Percentiles rank a stretch among this genome's conserved stretches.
phyloP scores from a whole-genome alignment of 2,113 vertebrate genomes.

The Ahaetulla prasina region DNA sequence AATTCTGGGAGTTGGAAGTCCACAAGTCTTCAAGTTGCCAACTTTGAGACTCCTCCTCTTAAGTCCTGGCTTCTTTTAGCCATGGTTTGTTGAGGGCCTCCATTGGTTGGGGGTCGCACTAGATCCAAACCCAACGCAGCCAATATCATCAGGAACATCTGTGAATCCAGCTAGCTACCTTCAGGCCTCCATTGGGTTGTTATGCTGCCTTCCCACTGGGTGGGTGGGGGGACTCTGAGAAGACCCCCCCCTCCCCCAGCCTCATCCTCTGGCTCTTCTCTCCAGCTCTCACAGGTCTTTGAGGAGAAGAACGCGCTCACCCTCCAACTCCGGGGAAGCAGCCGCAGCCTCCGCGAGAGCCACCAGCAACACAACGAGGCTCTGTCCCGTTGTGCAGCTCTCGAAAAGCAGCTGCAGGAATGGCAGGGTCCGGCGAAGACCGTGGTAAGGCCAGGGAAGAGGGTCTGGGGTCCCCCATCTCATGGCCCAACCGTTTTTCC shows the following conservation, averaged over 20 bases:
- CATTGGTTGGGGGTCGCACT: not conserved
- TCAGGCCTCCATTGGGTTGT: not conserved
- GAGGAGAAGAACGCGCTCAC: conserved; percentile 76
- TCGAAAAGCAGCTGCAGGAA: conserved; percentile 70
- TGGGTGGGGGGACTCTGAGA: not conserved
- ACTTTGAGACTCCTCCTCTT: not conserved
- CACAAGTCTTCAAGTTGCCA: too few species aligned
- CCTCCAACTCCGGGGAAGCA: conserved; percentile 66
- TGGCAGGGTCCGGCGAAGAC: conserved; percentile 58
- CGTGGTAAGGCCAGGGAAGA: conserved; percentile 26
- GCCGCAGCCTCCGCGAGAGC: conserved; percentile 57
- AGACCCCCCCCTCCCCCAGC: not conserved
- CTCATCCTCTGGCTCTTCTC: not conserved
- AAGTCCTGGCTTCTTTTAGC: not conserved
- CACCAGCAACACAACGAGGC: conserved; percentile 66
- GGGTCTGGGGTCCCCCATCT: not conserved
- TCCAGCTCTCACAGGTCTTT: conserved; percentile 75
- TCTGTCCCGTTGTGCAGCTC: conserved; percentile 59
- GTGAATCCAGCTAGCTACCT: not conserved
- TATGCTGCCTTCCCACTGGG: not conserved
- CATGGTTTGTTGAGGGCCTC: not conserved
- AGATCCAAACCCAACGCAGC: not conserved
- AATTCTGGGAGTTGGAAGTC: too few species aligned
- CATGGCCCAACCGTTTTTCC: not conserved
- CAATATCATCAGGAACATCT: not conserved